Evolutionary conservation across 2,113 vertebrate genomes (phyloP).

Genomic region (Recurvirostra avosetta): DNA sequence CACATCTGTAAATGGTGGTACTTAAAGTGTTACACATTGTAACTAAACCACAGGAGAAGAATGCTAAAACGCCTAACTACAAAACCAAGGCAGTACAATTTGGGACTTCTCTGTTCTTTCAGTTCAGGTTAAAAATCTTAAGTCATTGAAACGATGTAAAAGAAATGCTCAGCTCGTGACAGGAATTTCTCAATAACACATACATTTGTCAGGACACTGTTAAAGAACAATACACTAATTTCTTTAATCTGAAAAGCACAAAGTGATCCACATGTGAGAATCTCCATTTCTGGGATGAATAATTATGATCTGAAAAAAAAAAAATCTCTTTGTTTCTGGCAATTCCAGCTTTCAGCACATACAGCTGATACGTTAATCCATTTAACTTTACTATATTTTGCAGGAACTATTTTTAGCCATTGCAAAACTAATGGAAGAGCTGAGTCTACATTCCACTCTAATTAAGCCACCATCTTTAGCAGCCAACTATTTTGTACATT

Average conservation of each 20-base stretch:
- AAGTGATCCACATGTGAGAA: background rate
- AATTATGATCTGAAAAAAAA: background rate
- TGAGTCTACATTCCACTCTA: slow-evolving; percentile 57
- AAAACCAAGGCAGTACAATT: background rate
- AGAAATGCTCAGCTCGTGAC: background rate
- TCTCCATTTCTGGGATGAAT: background rate
- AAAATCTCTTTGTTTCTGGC: background rate
- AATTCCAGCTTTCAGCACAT: background rate
- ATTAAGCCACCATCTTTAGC: slow-evolving; percentile 40
- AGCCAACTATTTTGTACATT: slow-evolving; percentile 50
- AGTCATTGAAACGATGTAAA: background rate
- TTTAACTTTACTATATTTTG: slow-evolving; percentile 35
- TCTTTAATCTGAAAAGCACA: background rate
- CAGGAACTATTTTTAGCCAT: slow-evolving; percentile 46
- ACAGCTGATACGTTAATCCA: background rate
- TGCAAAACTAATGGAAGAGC: slow-evolving; percentile 50
- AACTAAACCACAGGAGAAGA: background rate
- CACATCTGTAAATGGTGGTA: background rate
- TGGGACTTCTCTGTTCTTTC: background rate
- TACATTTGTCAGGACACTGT: background rate
- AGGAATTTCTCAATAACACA: background rate
- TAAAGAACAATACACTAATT: background rate
- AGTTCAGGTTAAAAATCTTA: background rate
- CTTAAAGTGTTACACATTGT: background rate
- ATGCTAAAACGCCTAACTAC: background rate